These are phyloP conservation scores for Stigmatopora nigra DNA, from an alignment of 2,113 vertebrate species.

Conservation along the genomic window DNA sequence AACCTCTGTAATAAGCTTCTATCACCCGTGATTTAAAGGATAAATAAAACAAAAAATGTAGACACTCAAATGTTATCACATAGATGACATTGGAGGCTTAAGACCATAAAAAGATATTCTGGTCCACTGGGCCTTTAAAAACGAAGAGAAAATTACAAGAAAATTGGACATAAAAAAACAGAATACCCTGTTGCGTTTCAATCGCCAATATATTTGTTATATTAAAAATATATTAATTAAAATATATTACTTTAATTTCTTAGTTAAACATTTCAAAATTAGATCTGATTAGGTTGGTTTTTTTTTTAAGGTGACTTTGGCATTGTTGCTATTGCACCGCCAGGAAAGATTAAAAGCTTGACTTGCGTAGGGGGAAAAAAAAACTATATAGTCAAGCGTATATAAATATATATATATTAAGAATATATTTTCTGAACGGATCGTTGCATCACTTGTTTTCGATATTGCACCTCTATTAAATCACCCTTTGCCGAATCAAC, in stretches of 20 bases:
- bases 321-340: slow-evolving; percentile 46
- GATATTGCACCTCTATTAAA: slow-evolving; percentile 33
- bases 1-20: background rate
- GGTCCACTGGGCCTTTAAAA: slow-evolving; percentile 39
- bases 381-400: background rate
- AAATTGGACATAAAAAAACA: slow-evolving; percentile 45
- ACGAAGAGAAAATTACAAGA: slow-evolving; percentile 39
- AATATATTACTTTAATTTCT: slow-evolving; percentile 77
- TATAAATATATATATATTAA: background rate
- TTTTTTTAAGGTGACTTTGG: slow-evolving; percentile 69
- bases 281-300: slow-evolving; percentile 51
- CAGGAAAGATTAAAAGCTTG: slow-evolving; percentile 44
- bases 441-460: slow-evolving; percentile 16
- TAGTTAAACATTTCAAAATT: slow-evolving; percentile 62
- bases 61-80: background rate
- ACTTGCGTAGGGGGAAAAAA: background rate
- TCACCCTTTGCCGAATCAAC: slow-evolving; percentile 26
- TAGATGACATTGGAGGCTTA: slow-evolving; percentile 28
- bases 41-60: background rate
- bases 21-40: background rate
- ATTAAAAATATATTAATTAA: slow-evolving; percentile 77
- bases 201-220: slow-evolving; percentile 58
- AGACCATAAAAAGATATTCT: slow-evolving; percentile 42
- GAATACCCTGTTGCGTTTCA: slow-evolving; percentile 73
- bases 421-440: slow-evolving; percentile 9